phyloP scores from a whole-genome alignment of 2,113 vertebrate species.

The Cathartes aura region DNA sequence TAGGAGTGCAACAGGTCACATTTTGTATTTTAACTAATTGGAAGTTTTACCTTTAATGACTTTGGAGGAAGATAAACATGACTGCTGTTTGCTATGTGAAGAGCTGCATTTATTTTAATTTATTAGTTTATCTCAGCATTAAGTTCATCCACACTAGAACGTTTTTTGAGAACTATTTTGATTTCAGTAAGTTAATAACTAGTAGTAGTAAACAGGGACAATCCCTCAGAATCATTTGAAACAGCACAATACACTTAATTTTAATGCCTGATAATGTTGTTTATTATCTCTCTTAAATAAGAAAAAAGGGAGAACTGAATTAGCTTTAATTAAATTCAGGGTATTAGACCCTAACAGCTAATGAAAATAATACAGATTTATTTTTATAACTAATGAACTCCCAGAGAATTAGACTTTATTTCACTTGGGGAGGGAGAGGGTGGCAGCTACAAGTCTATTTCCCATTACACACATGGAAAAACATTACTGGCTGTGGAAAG shows the following conservation, averaged over 20 bases:
- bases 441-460: slow-evolving; percentile 3
- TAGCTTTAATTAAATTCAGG: slow-evolving; percentile 48
- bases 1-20: background rate
- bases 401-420: slow-evolving; percentile 37
- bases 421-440: background rate
- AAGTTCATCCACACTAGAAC: background rate
- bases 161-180: background rate
- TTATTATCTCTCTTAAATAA: slow-evolving; percentile 52
- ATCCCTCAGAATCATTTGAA: background rate
- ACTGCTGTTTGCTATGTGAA: background rate
- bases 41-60: slow-evolving; percentile 5
- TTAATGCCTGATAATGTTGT: slow-evolving; percentile 18
- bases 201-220: background rate
- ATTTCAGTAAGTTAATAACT: background rate
- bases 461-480: background rate
- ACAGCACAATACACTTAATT: slow-evolving; percentile 6
- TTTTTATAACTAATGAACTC: slow-evolving; percentile 49
- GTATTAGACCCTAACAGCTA: slow-evolving; percentile 30
- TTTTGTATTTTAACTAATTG: background rate
- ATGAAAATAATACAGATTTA: slow-evolving; percentile 44
- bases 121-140: background rate
- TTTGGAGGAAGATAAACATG: background rate
- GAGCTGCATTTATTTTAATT: background rate
- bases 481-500: background rate
- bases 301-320: slow-evolving; percentile 38